Evolutionary conservation across 2,888 invertebrate species (phyloP).

Genomic region (Agrochola lota): DNA sequence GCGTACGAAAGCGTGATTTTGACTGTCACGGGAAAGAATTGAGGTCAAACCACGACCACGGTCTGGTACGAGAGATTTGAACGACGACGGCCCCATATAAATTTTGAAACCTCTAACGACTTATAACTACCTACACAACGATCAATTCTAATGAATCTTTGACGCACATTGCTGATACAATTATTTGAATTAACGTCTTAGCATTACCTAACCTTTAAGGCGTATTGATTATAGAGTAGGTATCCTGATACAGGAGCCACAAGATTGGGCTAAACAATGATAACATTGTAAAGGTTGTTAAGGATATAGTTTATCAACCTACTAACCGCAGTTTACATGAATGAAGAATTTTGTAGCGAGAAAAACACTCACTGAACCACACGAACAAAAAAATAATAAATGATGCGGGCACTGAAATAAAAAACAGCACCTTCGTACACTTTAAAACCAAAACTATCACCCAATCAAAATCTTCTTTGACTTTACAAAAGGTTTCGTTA

Average conservation of each 20-base stretch:
- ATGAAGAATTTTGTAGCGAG: conserved; percentile 10
- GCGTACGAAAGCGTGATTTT: conserved; percentile 74
- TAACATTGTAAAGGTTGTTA: conserved; percentile 13
- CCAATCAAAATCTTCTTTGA: conserved; percentile 47
- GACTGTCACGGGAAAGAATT: conserved; percentile 59
- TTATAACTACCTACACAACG: background rate
- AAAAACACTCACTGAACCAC: conserved; percentile 3
- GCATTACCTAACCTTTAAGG: background rate
- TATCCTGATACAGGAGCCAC: background rate
- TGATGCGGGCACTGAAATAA: conserved; percentile 1
- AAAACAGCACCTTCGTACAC: conserved; percentile 24
- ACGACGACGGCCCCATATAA: background rate
- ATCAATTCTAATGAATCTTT: conserved; percentile 25
- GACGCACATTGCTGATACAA: conserved; percentile 1
- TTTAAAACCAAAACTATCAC: conserved; percentile 34
- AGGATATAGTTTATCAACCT: conserved; percentile 13
- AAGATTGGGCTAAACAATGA: background rate
- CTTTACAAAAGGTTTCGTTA: conserved; percentile 55
- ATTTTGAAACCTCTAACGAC: conserved; percentile 3
- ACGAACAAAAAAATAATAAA: conserved; percentile 2
- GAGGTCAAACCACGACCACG: conserved; percentile 56
- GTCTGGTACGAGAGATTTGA: conserved; percentile 16
- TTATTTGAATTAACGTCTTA: background rate
- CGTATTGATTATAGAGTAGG: conserved; percentile 12
- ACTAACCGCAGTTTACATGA: conserved; percentile 44